Base-by-base conservation (phyloP, 2,113 vertebrate genomes). In the Perognathus longimembris region DNA sequence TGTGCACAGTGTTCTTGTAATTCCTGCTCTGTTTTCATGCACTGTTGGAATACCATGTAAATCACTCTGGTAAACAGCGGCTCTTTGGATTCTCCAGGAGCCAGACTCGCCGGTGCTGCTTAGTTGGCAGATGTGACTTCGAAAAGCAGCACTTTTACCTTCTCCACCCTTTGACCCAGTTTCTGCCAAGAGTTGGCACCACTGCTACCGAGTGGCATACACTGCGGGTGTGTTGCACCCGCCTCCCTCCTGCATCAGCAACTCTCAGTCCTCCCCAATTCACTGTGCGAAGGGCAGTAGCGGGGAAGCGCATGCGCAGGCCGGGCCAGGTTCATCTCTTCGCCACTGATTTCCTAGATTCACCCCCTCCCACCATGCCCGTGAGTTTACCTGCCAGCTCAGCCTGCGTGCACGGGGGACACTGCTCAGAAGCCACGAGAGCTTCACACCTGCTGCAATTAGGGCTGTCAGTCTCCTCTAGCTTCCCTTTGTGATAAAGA, bases 121-220 rank as follows among this genome's bases (percentile, higher is more conserved):
- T 40, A 61, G 28, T 73, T 94, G 73, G 38, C 83, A 94, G 75
- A 22, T 7, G 26, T 9, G 50, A 34, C 59, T 74, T 83, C 24
- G 34, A 95, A 92, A n/a, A 88, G 15, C 67, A 73, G 42, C 26
- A 9, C 67, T 92, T 88, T 57, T 50, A 70, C 66, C 45, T 64
- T 66, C 88, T 84, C 96, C 83, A 87, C 92, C 88, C 96, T 83
- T 74, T 94, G 88, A 95, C 94, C 94, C 50, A 96, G 64, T 95
- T 97, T 97, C 94, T 83, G n/a, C 64, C 63, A 93, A 42, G 40
- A 89, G 69, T 40, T 95, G 86, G 88, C 89, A 89, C 83, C 71
- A 67, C 28, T 28, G 32, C 71, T 50, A 5, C 26, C 30, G 20
- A 22, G 59, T 24, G 85, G n/a, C 42, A 85, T 75, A 30, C 22